A percentile compares a stretch with the other conserved stretches of the same genome.
These are phyloP conservation scores for Harpalus rubripes DNA, from an alignment of 2,888 invertebrate genomes.

Conservation along the genomic window DNA sequence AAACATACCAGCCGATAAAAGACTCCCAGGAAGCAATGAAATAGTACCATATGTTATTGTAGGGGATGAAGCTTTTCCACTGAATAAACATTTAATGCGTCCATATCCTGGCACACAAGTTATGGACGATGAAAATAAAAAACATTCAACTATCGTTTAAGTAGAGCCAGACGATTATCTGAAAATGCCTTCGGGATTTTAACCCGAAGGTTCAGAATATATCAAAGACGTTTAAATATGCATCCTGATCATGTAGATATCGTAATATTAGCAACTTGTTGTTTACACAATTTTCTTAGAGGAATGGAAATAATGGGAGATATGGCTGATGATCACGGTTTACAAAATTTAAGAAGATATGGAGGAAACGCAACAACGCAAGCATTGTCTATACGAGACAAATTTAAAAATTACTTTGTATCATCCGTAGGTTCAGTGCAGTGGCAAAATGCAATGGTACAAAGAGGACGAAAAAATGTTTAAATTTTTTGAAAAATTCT, in stretches of 20 bases:
- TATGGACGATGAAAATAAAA: constrained; percentile 24
- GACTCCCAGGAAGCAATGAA: constrained; percentile 65
- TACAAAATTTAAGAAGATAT: constrained; percentile 11
- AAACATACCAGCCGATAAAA: constrained; percentile 67
- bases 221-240: constrained; percentile 66
- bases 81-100: constrained; percentile 67
- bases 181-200: constrained; percentile 68
- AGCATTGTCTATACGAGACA: no score
- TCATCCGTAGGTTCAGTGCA: no score
- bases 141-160: constrained; percentile 67
- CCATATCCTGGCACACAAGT: constrained; percentile 66
- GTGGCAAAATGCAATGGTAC: no score
- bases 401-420: no score
- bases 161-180: constrained; percentile 62
- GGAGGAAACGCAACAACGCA: not conserved
- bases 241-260: constrained; percentile 50
- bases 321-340: constrained; percentile 53
- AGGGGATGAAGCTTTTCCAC: constrained; percentile 63
- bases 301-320: constrained; percentile 15
- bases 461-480: no score
- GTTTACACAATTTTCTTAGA: constrained; percentile 48
- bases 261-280: constrained; percentile 57
- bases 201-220: constrained; percentile 68
- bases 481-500: no score
- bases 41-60: constrained; percentile 20